A percentile compares a stretch with the other conserved stretches of the same genome.
phyloP scores from a whole-genome alignment of 2,797 vertebrate genomes.

The Toxotes lorentzi region DNA sequence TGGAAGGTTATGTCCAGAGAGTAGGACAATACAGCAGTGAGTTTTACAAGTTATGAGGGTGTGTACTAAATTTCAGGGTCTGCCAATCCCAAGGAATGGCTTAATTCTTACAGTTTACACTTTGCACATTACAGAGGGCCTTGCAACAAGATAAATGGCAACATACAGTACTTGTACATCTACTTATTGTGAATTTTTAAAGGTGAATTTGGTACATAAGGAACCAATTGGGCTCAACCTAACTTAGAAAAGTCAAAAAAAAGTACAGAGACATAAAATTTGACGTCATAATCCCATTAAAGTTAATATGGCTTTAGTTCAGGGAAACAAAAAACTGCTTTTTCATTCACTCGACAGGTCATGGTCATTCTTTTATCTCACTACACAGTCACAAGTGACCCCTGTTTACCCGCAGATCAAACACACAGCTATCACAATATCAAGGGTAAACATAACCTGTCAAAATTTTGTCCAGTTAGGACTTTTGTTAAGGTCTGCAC shows the following conservation, averaged over 20 bases:
- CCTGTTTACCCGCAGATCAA: background rate
- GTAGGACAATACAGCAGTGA: too few species aligned
- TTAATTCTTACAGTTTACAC: too few species aligned
- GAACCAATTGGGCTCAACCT: background rate
- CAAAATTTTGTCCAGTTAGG: background rate
- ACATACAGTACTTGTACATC: background rate
- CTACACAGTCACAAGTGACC: background rate
- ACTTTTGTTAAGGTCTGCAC: background rate
- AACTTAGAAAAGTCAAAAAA: background rate
- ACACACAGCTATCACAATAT: slow-evolving; percentile 21
- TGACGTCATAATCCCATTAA: background rate
- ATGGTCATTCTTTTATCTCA: background rate
- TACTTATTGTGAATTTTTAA: background rate
- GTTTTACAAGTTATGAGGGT: too few species aligned
- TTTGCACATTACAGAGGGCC: background rate
- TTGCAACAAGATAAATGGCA: too few species aligned
- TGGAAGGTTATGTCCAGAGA: too few species aligned
- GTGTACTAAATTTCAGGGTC: too few species aligned
- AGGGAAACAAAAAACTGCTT: background rate
- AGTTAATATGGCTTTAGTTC: background rate
- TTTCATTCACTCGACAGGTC: background rate
- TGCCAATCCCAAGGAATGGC: too few species aligned
- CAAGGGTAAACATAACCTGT: background rate
- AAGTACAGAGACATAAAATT: background rate
- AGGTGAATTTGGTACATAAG: background rate